Evolutionary conservation across 2,888 invertebrate species (phyloP), one percentile per base, ranked within the genome.

Genomic region (Isoperla grammatica): DNA sequence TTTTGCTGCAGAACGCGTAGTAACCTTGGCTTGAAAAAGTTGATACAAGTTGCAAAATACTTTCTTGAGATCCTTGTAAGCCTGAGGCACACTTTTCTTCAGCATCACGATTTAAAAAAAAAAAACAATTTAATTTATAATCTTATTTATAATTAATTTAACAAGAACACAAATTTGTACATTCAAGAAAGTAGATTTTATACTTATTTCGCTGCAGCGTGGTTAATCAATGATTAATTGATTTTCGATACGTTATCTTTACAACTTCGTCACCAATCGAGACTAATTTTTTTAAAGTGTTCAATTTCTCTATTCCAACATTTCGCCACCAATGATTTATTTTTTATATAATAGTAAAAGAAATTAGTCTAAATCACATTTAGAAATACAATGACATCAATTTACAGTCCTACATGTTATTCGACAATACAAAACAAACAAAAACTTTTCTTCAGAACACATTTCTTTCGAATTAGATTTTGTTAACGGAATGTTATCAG

Each of bases 121-220:
- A 15, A 15, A 43, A 43, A 15, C 17, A 43, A 43, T 5, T 43
- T 39, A 39, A 43, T 9, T 43, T 43, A 15, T n/a, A 43, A 43
- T 43, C 17, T 15, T 15, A 43, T 43, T 43, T 15, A 15, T 43
- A 43, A 43, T 43, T 43, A 43, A 43, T 43, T 43, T 43, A 43
- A 43, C 17, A 15, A 43, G 15, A 15, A 43, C 15, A 15, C 43
- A 15, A 43, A 43, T 43, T 43, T 43, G 17, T 13, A 29, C 29
- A 29, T 29, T 43, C 9, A 43, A 5, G 3, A 43, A 43, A 15
- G 3, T 43, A 43, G 9, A 15, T 5, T 43, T 15, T 43, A 11
- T 39, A 43, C 17, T 3, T 15, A 43, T 43, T 43, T 43, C 15
- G 3, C 17, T 43, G 17, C 15, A 43, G 17, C 9, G 3, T 5